Evolutionary conservation across 2,888 invertebrate genomes (phyloP), one percentile per base, ranked within the genome.

Genomic region (Eupithecia abbreviata): DNA sequence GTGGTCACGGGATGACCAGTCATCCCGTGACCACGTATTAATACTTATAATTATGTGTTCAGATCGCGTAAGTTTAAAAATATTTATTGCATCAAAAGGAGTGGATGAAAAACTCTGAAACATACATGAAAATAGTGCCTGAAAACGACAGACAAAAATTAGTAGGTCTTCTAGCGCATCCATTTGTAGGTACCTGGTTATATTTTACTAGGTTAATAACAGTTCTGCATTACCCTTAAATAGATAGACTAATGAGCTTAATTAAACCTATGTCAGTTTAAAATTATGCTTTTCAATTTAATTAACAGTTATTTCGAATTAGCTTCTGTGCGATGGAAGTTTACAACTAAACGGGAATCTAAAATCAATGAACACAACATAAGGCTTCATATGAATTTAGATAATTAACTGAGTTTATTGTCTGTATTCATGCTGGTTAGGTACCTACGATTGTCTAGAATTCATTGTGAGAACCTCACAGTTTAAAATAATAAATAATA

Each of bases 211-310:
- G 15, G n/a, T 7, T 55, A 55, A 55, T 55, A 58, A 18, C 9
- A 58, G 58, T 58, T 58, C 58, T 58, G 58, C 58, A 18, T 18
- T 58, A 58, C 9, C 18, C 9, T n/a, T 3, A 51, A 55, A 6
- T 47, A 47, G n/a, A 30, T 41, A 65, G 41, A 65, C 66, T 15
- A 15, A 66, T 41, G 65, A 42, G 42, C 66, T 66, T 66, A 13
- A 66, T 66, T 66, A 66, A 66, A 66, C 13, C 15, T 66, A 41
- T 58, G 67, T 66, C 49, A 55, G 15, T 47, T 74, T 70, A 68
- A 75, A 79, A 75, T 79, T 79, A 79, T 77, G 79, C 49, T 58
- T 76, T 74, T 77, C 77, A 55, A 72, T 77, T 76, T 66, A 62
- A 62, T 30, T 10, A 67, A 76, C 79, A 72, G 79, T 79, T 76